Evolutionary conservation across 1,140 invertebrate species (phyloP).

Genomic region (Eufriesea mexicana): DNA sequence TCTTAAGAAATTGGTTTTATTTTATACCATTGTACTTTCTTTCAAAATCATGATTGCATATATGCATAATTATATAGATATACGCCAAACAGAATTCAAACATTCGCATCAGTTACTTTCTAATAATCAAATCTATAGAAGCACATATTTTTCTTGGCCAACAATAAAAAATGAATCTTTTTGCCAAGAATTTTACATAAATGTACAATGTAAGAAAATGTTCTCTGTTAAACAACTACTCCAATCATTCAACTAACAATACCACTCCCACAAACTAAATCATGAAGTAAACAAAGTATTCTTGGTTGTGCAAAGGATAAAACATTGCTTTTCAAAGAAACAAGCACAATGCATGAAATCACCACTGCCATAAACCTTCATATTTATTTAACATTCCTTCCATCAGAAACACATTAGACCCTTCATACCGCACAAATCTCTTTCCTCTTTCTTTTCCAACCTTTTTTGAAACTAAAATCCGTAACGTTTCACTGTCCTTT

Average conservation of each 20-base stretch:
- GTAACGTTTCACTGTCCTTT: conserved; percentile 8
- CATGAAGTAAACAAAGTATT: background rate
- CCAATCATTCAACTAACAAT: background rate
- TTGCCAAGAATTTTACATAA: background rate
- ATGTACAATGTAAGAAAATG: background rate
- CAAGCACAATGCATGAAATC: too few species aligned
- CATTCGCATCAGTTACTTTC: background rate
- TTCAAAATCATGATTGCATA: background rate
- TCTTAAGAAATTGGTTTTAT: background rate
- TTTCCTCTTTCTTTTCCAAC: background rate
- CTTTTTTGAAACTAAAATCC: background rate
- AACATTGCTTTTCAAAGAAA: background rate
- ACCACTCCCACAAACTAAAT: background rate
- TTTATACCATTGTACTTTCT: background rate
- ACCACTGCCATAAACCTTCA: background rate
- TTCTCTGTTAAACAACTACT: background rate
- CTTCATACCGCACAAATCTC: background rate
- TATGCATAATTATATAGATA: background rate
- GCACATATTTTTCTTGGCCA: background rate
- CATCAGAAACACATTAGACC: background rate
- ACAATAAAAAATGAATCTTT: background rate
- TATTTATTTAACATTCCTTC: background rate
- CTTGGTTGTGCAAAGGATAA: conserved; percentile 22
- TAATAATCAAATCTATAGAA: background rate
- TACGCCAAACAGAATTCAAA: background rate